Percentiles rank a stretch among this genome's conserved stretches.
phyloP scores from a whole-genome alignment of 2,797 vertebrate genomes.

The Brachymystax lenok region DNA sequence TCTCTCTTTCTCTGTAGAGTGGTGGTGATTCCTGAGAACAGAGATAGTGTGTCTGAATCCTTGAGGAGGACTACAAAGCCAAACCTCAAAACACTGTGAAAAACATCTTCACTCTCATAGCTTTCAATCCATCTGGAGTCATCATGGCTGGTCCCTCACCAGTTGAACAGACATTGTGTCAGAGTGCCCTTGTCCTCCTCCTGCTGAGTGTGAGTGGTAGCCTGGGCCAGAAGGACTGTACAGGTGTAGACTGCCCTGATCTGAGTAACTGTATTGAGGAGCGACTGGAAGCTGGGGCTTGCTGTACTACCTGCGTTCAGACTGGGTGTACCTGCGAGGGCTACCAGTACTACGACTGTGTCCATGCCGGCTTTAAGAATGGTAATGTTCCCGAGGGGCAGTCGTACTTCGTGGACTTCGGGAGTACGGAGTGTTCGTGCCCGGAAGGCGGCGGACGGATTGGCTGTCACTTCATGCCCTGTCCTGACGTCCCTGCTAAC shows the following conservation, averaged over 20 bases:
- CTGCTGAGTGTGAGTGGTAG: slow-evolving; percentile 47
- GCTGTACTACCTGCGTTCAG: slow-evolving; percentile 85
- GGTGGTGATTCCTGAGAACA: slow-evolving; percentile 24
- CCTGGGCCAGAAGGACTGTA: slow-evolving; percentile 82
- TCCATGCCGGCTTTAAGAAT: slow-evolving; percentile 86
- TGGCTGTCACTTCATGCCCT: slow-evolving; percentile 92
- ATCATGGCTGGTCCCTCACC: slow-evolving; percentile 38
- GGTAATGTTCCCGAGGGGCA: slow-evolving; percentile 90
- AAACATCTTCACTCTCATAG: slow-evolving; percentile 16
- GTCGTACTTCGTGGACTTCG: slow-evolving; percentile 95
- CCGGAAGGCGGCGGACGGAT: slow-evolving; percentile 89
- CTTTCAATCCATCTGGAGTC: background rate
- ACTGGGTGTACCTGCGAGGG: slow-evolving; percentile 90
- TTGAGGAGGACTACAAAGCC: slow-evolving; percentile 42
- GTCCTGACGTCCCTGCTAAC: slow-evolving; percentile 88
- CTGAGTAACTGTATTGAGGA: slow-evolving; percentile 89
- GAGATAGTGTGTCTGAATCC: slow-evolving; percentile 31
- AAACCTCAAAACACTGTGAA: slow-evolving; percentile 37
- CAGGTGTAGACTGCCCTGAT: slow-evolving; percentile 77
- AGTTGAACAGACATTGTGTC: slow-evolving; percentile 37
- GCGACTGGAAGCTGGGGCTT: slow-evolving; percentile 78
- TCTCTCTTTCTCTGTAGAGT: slow-evolving; percentile 56
- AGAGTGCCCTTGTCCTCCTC: slow-evolving; percentile 50
- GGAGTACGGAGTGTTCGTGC: slow-evolving; percentile 94
- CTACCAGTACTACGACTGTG: slow-evolving; percentile 94